Conservation (phyloP, 2,888 invertebrate genomes). For the Drosophila phalerata region DNA sequence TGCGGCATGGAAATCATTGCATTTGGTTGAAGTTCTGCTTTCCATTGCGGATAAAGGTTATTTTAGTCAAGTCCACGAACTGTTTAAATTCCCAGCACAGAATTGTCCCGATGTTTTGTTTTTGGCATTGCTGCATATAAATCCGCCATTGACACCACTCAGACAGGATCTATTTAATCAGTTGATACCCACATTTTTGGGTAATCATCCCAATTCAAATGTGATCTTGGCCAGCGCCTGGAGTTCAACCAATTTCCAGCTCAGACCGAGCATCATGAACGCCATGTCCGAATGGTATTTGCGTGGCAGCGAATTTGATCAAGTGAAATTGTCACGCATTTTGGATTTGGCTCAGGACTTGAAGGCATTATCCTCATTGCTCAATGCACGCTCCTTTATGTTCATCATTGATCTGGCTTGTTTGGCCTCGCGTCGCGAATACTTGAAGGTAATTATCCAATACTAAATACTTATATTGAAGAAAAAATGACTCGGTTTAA, state of each 20-base stretch:
- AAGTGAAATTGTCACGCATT: constrained; percentile 96
- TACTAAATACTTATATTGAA: background rate
- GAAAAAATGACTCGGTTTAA: too few species aligned
- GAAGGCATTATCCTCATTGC: constrained; percentile 94
- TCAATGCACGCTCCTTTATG: constrained; percentile 96
- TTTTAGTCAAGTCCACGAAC: constrained; percentile 91
- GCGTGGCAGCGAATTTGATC: constrained; percentile 94
- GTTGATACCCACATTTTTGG: constrained; percentile 96
- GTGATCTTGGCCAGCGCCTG: constrained; percentile 98
- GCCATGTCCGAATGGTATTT: constrained; percentile 99
- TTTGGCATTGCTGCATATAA: constrained; percentile 94
- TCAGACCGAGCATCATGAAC: constrained; percentile 95
- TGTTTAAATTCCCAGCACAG: constrained; percentile 96
- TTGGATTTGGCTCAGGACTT: constrained; percentile 98
- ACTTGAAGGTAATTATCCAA: constrained; percentile 89
- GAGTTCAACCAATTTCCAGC: constrained; percentile 92
- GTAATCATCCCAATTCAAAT: constrained; percentile 98
- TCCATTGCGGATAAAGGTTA: constrained; percentile 95
- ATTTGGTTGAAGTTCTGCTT: constrained; percentile 95
- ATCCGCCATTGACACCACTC: constrained; percentile 91
- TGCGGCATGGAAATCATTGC: constrained; percentile 96
- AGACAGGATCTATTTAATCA: constrained; percentile 95
- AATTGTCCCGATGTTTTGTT: constrained; percentile 98
- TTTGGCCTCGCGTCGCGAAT: constrained; percentile 97
- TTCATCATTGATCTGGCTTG: constrained; percentile 99